Conservation (phyloP, 2,888 invertebrate genomes). For the Drosophila nigricruria region DNA sequence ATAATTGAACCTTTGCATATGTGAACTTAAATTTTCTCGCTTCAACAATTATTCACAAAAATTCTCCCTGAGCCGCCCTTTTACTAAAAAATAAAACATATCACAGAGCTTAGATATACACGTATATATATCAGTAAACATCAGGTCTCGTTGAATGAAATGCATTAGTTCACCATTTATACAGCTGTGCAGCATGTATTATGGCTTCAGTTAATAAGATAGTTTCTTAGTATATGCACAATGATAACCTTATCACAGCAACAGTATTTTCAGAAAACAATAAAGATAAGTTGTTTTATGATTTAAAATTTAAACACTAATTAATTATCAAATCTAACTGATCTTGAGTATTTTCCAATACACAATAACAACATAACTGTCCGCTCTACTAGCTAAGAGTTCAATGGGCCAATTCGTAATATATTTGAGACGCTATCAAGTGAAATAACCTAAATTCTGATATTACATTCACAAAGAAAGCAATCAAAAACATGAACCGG, state of each 20-base stretch:
- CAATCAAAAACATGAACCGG: too few species aligned
- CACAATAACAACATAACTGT: neutral
- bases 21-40: neutral
- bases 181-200: neutral
- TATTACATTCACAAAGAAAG: neutral
- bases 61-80: neutral
- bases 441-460: neutral
- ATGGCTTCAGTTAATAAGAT: too few species aligned
- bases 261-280: neutral
- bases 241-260: neutral
- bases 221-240: neutral
- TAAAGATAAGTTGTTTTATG: too few species aligned
- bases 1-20: neutral
- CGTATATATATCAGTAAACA: neutral
- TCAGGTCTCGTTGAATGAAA: too few species aligned
- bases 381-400: too few species aligned
- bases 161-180: neutral
- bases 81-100: neutral
- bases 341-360: neutral
- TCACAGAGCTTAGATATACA: neutral
- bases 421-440: neutral
- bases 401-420: neutral
- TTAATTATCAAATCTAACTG: neutral
- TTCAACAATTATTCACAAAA: neutral
- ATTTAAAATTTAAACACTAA: neutral